These are phyloP conservation scores for Nerophis ophidion DNA, from an alignment of 2,113 vertebrate species.

Conservation along the genomic window DNA sequence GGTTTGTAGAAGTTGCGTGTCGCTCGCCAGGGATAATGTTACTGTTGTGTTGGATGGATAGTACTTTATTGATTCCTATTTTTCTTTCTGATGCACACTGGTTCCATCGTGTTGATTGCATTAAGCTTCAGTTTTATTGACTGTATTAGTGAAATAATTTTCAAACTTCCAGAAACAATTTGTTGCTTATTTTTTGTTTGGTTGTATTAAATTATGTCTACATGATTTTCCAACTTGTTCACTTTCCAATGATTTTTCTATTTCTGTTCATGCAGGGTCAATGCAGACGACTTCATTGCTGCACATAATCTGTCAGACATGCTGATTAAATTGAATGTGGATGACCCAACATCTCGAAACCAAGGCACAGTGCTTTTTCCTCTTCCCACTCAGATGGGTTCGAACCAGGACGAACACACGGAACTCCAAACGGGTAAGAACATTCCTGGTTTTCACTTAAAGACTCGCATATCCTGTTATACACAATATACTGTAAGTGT, in stretches of 20 bases:
- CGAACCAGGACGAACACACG: constrained; percentile 18
- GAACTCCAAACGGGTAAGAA: constrained; percentile 52
- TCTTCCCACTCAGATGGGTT: constrained; percentile 19
- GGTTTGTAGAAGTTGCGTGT: too few relatives aligned
- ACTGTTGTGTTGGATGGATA: too few relatives aligned
- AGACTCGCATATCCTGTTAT: neutral
- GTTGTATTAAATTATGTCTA: neutral
- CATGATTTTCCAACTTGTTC: too few relatives aligned
- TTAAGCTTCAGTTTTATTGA: too few relatives aligned
- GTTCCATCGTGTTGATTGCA: too few relatives aligned
- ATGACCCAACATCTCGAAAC: constrained; percentile 50
- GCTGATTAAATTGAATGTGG: constrained; percentile 65
- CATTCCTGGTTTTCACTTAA: neutral
- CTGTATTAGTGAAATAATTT: too few relatives aligned
- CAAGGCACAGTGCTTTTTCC: constrained; percentile 7
- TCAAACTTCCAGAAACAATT: too few relatives aligned
- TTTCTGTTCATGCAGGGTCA: constrained; percentile 58
- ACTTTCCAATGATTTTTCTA: neutral
- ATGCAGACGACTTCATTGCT: constrained; percentile 64
- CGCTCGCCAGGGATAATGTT: too few relatives aligned
- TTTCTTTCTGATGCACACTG: too few relatives aligned
- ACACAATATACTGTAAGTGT: too few relatives aligned
- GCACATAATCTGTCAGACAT: constrained; percentile 60
- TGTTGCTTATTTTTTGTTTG: too few relatives aligned
- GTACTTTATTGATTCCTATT: too few relatives aligned